These are phyloP conservation scores for Phengaris alcon DNA, from an alignment of 2,888 invertebrate genomes.

Conservation along the genomic window DNA sequence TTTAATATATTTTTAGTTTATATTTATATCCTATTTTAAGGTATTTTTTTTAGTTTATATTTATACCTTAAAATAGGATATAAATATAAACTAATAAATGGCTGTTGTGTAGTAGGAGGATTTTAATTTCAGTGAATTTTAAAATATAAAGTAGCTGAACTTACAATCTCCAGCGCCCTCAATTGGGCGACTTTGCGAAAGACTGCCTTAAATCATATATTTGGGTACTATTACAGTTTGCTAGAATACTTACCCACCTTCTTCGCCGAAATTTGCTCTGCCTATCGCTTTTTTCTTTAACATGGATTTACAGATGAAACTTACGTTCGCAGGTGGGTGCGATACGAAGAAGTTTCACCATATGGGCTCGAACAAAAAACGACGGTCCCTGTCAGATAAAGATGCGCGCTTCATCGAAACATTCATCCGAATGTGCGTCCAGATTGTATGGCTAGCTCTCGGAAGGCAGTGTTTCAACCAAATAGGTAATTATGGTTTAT, in stretches of 20 bases:
- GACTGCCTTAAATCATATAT: too few species aligned
- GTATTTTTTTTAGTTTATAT: too few species aligned
- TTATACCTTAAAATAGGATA: too few species aligned
- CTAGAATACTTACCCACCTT: not conserved
- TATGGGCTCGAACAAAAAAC: conserved; percentile 77
- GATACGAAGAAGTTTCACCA: conserved; percentile 80
- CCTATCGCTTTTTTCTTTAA: not conserved
- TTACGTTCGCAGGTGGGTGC: conserved; percentile 56
- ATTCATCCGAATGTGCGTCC: conserved; percentile 77
- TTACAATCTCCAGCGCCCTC: too few species aligned
- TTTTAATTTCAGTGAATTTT: too few species aligned
- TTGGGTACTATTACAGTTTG: too few species aligned
- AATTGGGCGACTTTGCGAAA: too few species aligned
- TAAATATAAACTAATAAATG: too few species aligned
- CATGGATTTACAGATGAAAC: not conserved
- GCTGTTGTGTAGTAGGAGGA: too few species aligned
- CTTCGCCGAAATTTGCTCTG: not conserved
- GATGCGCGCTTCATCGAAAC: conserved; percentile 81
- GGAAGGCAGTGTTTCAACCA: conserved; percentile 78
- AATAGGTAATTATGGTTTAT: conserved; percentile 69
- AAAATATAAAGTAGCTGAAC: too few species aligned
- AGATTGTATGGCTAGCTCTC: conserved; percentile 83
- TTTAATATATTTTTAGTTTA: too few species aligned
- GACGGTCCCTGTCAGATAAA: conserved; percentile 80
- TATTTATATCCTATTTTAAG: too few species aligned